Evolutionary conservation across 1,140 invertebrate genomes (phyloP), one percentile per base, ranked within the genome.

Genomic region (Drosophila auraria): DNA sequence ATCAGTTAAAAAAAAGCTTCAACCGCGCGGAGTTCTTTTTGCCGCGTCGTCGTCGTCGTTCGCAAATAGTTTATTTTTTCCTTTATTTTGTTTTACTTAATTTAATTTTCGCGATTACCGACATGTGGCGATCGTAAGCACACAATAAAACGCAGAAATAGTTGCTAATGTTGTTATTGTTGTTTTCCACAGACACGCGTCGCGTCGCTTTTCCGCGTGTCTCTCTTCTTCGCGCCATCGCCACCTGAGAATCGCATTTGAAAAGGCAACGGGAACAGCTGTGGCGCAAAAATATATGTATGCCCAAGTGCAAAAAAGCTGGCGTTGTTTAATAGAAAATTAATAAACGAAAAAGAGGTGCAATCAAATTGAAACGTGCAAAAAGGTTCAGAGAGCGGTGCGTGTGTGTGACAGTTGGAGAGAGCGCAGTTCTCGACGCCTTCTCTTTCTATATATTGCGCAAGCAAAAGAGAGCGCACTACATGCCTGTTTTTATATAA

Each of bases 61-160:
- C 54, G 70, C 54, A 58, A 65, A 72, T 72, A 74, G 70, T 73
- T 76, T 66, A 4, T 66, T 72, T 59, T 56, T 56, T 56, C 15
- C 33, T 56, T 38, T 56, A 56, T 56, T 56, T 72, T 62, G 25
- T 62, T 74, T 76, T 76, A 57, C 42, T 60, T 66, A 50, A 69
- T n/a, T 69, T 56, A 49, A 71, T 64, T 49, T 77, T 77, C 42
- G 74, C 72, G 73, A 75, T 50, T 75, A 70, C 59, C 74, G 72
- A 60, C 74, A 77, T 76, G 59, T 76, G 53, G 50, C 45, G 36
- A 42, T 62, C 58, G 17, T 20, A 20, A 50, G 57, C 57, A 63
- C 38, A 66, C 17, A 62, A 17, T 27, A 62, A 62, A 62, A 38
- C 25, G 44, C n/a, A 45, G 44, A 27, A 61, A 17, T 57, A 25